These are phyloP conservation scores for Caenorhabditis macrosperma DNA, from an alignment of 2,888 invertebrate species.

Conservation along the genomic window DNA sequence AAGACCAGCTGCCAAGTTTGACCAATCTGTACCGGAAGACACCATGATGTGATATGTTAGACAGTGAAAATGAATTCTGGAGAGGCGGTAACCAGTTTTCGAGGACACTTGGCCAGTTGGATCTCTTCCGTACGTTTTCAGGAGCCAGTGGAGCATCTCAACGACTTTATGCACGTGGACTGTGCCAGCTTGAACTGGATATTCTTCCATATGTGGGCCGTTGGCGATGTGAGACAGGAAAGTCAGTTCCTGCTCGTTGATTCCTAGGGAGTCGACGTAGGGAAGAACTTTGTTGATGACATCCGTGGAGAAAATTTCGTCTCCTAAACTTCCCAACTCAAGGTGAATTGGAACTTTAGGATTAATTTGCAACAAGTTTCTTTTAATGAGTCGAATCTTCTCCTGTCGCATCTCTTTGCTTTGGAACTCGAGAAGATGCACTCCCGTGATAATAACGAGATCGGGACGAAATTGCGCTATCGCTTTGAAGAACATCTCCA, in stretches of 20 bases:
- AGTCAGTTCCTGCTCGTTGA: slow-evolving; percentile 82
- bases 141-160: slow-evolving; percentile 82
- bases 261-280: slow-evolving; percentile 81
- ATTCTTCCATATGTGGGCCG: slow-evolving; percentile 81
- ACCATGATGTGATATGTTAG: slow-evolving; percentile 82
- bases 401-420: slow-evolving; percentile 76
- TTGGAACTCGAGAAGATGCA: slow-evolving; percentile 81
- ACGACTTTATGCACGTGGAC: slow-evolving; percentile 81
- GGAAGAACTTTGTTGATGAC: slow-evolving; percentile 81
- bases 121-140: slow-evolving; percentile 81
- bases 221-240: slow-evolving; percentile 80
- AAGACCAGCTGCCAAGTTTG: slow-evolving; percentile 81
- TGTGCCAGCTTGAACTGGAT: slow-evolving; percentile 77
- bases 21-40: slow-evolving; percentile 80
- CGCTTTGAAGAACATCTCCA: slow-evolving; percentile 81
- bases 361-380: slow-evolving; percentile 80
- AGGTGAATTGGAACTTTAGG: slow-evolving; percentile 81
- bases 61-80: slow-evolving; percentile 82
- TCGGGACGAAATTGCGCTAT: slow-evolving; percentile 80
- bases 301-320: slow-evolving; percentile 79
- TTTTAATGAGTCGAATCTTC: slow-evolving; percentile 79
- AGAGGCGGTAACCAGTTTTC: slow-evolving; percentile 79
- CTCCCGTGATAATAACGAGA: slow-evolving; percentile 81
- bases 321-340: slow-evolving; percentile 82
- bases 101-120: slow-evolving; percentile 71